Percentiles rank a stretch among this genome's conserved stretches.
phyloP scores from a whole-genome alignment of 1,140 invertebrate species.

The Lepidotrigona ventralis region DNA sequence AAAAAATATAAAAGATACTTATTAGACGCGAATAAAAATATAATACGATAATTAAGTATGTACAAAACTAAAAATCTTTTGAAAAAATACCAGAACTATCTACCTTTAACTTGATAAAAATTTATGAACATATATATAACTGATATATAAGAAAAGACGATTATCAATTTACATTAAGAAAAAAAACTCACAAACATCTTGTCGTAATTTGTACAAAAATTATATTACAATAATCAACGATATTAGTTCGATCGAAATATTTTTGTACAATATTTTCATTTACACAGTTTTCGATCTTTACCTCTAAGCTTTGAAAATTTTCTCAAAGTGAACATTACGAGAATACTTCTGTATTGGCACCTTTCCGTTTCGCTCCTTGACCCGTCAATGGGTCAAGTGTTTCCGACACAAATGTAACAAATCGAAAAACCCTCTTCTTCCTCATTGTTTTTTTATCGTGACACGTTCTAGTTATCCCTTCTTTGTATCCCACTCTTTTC shows the following conservation, averaged over 20 bases:
- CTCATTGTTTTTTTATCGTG: conserved; percentile 25
- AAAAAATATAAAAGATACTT: neutral
- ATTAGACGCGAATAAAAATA: neutral
- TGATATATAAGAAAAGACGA: neutral
- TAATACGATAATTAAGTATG: neutral
- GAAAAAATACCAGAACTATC: neutral
- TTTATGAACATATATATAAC: neutral
- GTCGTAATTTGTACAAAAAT: neutral
- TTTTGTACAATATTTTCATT: neutral
- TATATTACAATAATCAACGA: neutral
- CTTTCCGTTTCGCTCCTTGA: conserved; percentile 33
- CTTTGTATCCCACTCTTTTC: conserved; percentile 1
- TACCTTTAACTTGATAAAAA: neutral
- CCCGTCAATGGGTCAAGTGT: conserved; percentile 39
- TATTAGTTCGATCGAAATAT: neutral
- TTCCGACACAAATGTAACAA: conserved; percentile 43
- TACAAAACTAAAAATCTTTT: conserved; percentile 3
- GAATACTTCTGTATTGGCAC: conserved; percentile 19
- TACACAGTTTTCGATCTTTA: neutral
- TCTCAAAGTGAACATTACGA: neutral
- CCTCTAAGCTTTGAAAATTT: neutral
- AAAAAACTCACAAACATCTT: neutral
- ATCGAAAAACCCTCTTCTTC: conserved; percentile 46
- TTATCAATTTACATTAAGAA: neutral
- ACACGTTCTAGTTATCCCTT: conserved; percentile 43